Evolutionary conservation across 2,888 invertebrate species (phyloP).

Genomic region (Xylota segnis): DNA sequence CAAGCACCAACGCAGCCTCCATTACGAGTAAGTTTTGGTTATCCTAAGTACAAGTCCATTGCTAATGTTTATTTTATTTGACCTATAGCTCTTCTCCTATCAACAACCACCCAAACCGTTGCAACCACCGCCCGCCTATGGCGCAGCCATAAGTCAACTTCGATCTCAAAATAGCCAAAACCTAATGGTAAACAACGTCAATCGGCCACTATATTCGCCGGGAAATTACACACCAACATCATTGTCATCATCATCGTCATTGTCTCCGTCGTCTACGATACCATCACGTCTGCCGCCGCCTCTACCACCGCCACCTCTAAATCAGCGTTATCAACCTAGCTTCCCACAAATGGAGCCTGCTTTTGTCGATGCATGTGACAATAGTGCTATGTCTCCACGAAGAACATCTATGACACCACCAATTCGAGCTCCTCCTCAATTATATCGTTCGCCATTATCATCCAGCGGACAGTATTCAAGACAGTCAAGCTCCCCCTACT

Average conservation of each 20-base stretch:
- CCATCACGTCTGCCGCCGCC: constrained; percentile 53
- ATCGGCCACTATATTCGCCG: constrained; percentile 58
- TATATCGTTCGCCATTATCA: constrained; percentile 65
- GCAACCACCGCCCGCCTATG: constrained; percentile 84
- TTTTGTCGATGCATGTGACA: constrained; percentile 40
- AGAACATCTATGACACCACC: constrained; percentile 61
- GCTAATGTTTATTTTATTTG: neutral
- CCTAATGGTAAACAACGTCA: constrained; percentile 66
- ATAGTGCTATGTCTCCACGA: constrained; percentile 39
- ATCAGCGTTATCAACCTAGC: constrained; percentile 56
- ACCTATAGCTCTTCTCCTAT: constrained; percentile 81
- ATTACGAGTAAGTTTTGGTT: constrained; percentile 81
- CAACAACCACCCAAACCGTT: constrained; percentile 79
- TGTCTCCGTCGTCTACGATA: constrained; percentile 11
- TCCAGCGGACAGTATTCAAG: constrained; percentile 38
- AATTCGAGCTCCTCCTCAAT: constrained; percentile 59
- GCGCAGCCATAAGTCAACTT: constrained; percentile 84
- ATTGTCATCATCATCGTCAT: constrained; percentile 57
- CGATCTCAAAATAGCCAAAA: constrained; percentile 84
- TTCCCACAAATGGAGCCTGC: constrained; percentile 41
- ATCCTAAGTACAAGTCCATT: too few relatives aligned
- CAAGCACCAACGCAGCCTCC: constrained; percentile 80
- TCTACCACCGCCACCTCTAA: constrained; percentile 65
- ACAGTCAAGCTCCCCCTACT: constrained; percentile 72
- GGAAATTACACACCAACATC: constrained; percentile 54